phyloP scores from a whole-genome alignment of 2,797 vertebrate genomes.

The Agapornis canus region DNA sequence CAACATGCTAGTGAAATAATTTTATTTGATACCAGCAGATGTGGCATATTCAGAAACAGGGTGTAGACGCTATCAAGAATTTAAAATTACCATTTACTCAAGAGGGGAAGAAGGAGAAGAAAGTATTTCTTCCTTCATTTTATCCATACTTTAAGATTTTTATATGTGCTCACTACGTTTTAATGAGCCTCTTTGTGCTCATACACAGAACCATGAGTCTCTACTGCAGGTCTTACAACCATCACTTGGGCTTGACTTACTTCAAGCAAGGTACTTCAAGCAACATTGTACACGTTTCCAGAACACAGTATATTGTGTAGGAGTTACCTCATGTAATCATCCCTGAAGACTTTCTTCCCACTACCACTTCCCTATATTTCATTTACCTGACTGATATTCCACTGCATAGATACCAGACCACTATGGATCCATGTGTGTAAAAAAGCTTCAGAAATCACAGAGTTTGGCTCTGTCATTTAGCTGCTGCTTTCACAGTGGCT shows the following conservation, averaged over 20 bases:
- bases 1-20: neutral
- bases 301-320: neutral
- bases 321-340: neutral
- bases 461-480: neutral
- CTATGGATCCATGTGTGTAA: neutral
- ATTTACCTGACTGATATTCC: neutral
- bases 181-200: neutral
- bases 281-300: neutral
- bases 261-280: neutral
- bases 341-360: neutral
- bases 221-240: neutral
- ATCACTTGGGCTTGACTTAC: neutral
- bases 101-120: neutral
- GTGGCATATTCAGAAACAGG: neutral
- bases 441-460: neutral
- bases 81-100: neutral
- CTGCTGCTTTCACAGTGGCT: conserved; percentile 29
- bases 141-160: neutral
- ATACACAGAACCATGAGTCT: neutral
- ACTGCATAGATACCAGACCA: neutral
- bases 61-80: neutral
- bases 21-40: neutral
- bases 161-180: neutral
- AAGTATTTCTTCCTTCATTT: neutral
- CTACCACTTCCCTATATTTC: neutral